Evolutionary conservation across 2,797 vertebrate genomes (phyloP).

Genomic region (Eurystomus glaucurus): DNA sequence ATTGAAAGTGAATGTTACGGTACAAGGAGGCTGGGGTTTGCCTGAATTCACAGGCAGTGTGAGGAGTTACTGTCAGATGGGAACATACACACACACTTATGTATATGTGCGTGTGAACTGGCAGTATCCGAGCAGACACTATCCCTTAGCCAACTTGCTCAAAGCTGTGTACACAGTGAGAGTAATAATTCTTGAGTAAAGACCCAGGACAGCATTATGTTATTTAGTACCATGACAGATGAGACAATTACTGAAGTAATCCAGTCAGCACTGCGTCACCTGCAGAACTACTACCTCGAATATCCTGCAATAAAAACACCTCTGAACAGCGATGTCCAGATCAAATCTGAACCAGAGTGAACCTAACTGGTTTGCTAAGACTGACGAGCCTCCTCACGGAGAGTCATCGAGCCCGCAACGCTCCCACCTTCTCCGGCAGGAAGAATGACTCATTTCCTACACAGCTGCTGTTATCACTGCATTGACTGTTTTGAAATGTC

Average conservation of each 20-base stretch:
- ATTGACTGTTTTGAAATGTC: constrained; percentile 55
- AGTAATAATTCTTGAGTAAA: neutral
- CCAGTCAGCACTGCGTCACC: neutral
- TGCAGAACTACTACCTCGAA: neutral
- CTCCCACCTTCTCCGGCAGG: constrained; percentile 50
- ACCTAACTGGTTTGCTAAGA: neutral
- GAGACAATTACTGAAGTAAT: neutral
- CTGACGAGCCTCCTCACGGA: neutral
- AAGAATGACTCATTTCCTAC: constrained; percentile 64
- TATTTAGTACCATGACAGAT: neutral
- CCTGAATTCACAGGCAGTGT: neutral
- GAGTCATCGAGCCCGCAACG: neutral
- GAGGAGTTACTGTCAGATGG: neutral
- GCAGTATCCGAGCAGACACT: neutral
- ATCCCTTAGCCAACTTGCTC: neutral
- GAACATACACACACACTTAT: rapidly evolving
- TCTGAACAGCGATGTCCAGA: neutral
- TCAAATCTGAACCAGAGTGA: neutral
- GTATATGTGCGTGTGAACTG: rapidly evolving
- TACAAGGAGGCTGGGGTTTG: neutral
- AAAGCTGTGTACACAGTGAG: neutral
- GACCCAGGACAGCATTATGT: neutral
- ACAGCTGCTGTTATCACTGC: constrained; percentile 56
- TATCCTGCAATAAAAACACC: neutral
- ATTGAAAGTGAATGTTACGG: neutral